phyloP scores from a whole-genome alignment of 2,113 vertebrate genomes.

The Calidris pygmaea region DNA sequence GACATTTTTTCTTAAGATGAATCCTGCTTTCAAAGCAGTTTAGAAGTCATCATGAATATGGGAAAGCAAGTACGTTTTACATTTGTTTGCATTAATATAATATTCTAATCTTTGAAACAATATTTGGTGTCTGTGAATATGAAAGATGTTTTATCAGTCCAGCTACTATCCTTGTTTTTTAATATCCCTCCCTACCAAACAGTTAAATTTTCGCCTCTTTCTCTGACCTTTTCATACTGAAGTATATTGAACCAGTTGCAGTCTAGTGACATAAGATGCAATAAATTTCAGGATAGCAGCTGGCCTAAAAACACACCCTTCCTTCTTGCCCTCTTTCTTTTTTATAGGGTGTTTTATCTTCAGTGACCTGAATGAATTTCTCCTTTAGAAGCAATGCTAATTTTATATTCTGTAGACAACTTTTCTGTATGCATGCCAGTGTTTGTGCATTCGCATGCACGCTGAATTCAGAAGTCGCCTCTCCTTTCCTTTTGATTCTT shows the following conservation, averaged over 20 bases:
- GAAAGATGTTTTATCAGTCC: not conserved
- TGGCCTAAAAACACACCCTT: not conserved
- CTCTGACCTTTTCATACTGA: not conserved
- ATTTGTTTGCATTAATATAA: not conserved
- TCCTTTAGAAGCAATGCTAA: not conserved
- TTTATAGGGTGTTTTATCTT: not conserved
- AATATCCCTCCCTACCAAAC: not conserved
- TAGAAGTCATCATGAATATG: not conserved
- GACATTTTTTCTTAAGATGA: not conserved
- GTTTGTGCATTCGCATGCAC: not conserved
- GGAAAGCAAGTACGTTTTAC: not conserved
- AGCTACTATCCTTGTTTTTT: rapidly evolving
- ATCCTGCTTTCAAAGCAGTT: not conserved
- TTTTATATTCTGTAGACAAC: not conserved
- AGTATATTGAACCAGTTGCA: not conserved
- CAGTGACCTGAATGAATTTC: not conserved
- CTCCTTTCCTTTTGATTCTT: not conserved
- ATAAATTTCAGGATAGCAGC: not conserved
- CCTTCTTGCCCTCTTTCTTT: not conserved
- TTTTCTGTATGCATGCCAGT: not conserved
- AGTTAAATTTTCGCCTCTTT: not conserved
- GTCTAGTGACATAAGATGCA: not conserved
- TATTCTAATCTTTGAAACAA: not conserved
- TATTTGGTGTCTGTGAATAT: not conserved
- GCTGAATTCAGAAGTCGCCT: conserved; percentile 5